Evolutionary conservation across 2,888 invertebrate species (phyloP), one percentile per base, ranked within the genome.

Genomic region (Isotomurus palustris): DNA sequence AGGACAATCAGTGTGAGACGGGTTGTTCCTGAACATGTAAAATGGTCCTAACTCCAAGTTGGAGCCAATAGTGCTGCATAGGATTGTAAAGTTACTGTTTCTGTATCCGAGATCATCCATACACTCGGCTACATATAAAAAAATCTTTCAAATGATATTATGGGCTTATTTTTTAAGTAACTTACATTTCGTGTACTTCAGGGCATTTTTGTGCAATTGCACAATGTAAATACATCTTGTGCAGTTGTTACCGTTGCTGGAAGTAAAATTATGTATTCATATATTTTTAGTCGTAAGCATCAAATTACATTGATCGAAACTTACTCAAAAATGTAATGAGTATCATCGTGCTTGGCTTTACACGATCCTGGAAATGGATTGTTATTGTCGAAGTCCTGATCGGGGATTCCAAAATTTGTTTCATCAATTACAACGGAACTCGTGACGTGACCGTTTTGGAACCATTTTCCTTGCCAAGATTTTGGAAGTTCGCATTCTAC

Each of bases 1-100:
- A 8, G 61, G 61, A 50, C 61, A 61, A n/a, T 40, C 25, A 43
- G 27, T 45, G n/a, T 54, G 52, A 32, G 45, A 47, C 2, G 53
- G 25, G 25, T 61, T 36, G 3, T 8, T 29, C 36, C 40, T 28
- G 28, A 57, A 53, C 53, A 53, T 40, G 21, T n/a, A 56, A n/a
- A n/a, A n/a, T n/a, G n/a, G n/a, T n/a, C n/a, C n/a, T n/a, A n/a
- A n/a, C n/a, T n/a, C n/a, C n/a, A n/a, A n/a, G n/a, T n/a, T n/a
- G n/a, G n/a, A n/a, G n/a, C n/a, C n/a, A n/a, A n/a, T n/a, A n/a
- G n/a, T n/a, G n/a, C n/a, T n/a, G n/a, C n/a, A n/a, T n/a, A n/a
- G n/a, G n/a, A n/a, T n/a, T n/a, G n/a, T n/a, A n/a, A n/a, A n/a
- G n/a, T n/a, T n/a, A n/a, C n/a, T n/a, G n/a, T n/a, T n/a, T n/a